Evolutionary conservation across 2,797 vertebrate genomes (phyloP).

Genomic region (Eutrigla gurnardus): DNA sequence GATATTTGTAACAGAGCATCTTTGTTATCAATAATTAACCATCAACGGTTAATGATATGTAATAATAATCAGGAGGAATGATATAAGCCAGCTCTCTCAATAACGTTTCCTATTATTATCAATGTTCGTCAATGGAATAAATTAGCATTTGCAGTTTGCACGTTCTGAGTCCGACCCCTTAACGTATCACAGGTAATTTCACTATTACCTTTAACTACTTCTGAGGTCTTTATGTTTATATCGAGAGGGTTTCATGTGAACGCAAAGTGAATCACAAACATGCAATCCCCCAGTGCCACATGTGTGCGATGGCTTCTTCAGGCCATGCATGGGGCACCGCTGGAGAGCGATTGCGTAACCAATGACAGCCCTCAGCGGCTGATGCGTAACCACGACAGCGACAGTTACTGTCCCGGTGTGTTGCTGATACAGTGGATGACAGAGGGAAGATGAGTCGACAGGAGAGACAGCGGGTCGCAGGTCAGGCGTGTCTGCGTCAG

Average conservation of each 20-base stretch:
- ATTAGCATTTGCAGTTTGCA: too few species aligned
- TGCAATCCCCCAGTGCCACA: slow-evolving; percentile 4
- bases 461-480: slow-evolving; percentile 43
- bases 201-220: not conserved
- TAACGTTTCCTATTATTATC: too few species aligned
- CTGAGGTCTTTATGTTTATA: not conserved
- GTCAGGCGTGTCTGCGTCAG: slow-evolving; percentile 35
- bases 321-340: slow-evolving; percentile 34
- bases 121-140: too few species aligned
- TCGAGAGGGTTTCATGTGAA: not conserved
- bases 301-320: slow-evolving; percentile 37
- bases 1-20: too few species aligned
- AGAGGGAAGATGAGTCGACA: slow-evolving; percentile 45
- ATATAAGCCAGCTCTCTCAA: too few species aligned
- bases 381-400: slow-evolving; percentile 56
- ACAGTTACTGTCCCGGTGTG: slow-evolving; percentile 52
- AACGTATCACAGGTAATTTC: too few species aligned
- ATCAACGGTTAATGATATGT: too few species aligned
- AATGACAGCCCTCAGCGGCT: slow-evolving; percentile 56
- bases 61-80: too few species aligned
- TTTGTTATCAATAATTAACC: too few species aligned
- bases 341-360: slow-evolving; percentile 62
- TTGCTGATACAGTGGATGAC: slow-evolving; percentile 64
- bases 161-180: too few species aligned
- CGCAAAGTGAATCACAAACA: slow-evolving; percentile 8